Evolutionary conservation across 2,113 vertebrate species (phyloP).

Genomic region (Onychostoma macrolepis): DNA sequence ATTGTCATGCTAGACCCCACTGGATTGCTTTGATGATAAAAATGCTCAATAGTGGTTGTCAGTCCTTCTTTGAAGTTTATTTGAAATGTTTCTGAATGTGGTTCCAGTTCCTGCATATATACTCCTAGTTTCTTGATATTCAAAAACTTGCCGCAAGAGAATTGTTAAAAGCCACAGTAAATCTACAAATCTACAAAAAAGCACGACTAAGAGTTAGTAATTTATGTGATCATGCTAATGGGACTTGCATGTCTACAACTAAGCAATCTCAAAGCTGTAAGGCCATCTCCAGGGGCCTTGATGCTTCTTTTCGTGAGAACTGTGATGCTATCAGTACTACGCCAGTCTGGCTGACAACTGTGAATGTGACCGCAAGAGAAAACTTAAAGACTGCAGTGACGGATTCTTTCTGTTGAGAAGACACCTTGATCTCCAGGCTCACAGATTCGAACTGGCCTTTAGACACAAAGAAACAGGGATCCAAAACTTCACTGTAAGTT

Average conservation of each 20-base stretch:
- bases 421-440: conserved; percentile 10
- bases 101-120: conserved; percentile 2
- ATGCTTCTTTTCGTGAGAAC: not conserved
- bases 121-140: not conserved
- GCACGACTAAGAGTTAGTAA: not conserved
- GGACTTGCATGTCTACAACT: not conserved
- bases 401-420: not conserved
- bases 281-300: not conserved
- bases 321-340: not conserved
- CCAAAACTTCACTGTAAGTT: not conserved
- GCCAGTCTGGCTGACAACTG: not conserved
- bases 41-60: conserved; percentile 19
- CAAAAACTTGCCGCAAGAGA: not conserved
- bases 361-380: not conserved
- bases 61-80: conserved; percentile 35
- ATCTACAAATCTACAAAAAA: not conserved
- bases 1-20: conserved; percentile 14
- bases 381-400: not conserved
- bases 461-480: not conserved
- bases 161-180: conserved; percentile 17
- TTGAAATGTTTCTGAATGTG: conserved; percentile 23
- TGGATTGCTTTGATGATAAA: conserved; percentile 49
- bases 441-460: not conserved
- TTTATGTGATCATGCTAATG: conserved; percentile 8
- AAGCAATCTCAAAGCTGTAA: not conserved